Percentiles rank a stretch among this genome's conserved stretches.
These are phyloP conservation scores for Loripinus fragilis DNA, from an alignment of 2,888 invertebrate species.

Conservation along the genomic window DNA sequence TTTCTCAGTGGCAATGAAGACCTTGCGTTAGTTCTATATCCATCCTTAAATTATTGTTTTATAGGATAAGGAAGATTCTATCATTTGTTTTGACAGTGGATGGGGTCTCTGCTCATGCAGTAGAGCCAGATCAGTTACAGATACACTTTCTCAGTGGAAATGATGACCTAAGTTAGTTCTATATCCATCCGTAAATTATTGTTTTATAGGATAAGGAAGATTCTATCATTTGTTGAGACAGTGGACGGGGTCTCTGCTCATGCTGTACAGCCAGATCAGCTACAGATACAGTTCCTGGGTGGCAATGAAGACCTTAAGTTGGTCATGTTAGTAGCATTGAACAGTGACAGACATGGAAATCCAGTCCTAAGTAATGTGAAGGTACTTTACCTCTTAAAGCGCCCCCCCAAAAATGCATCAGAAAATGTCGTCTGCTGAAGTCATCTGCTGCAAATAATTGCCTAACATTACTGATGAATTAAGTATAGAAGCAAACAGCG, in stretches of 20 bases:
- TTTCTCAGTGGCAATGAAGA: conserved; percentile 13
- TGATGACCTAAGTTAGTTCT: conserved; percentile 20
- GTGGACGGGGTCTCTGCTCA: conserved; percentile 26
- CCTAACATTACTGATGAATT: too few species aligned
- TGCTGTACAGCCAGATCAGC: conserved; percentile 9
- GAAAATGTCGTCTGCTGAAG: too few species aligned
- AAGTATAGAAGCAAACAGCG: too few species aligned
- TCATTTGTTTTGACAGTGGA: conserved; percentile 30
- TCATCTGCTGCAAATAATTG: too few species aligned
- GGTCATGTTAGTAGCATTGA: conserved; percentile 39
- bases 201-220: conserved; percentile 24
- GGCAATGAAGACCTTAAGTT: conserved; percentile 13
- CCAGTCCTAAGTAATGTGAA: conserved; percentile 41
- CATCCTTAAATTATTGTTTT: conserved; percentile 40
- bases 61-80: conserved; percentile 29
- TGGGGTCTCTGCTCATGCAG: conserved; percentile 22
- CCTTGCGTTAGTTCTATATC: conserved; percentile 30
- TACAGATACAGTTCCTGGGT: conserved; percentile 23
- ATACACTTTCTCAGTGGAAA: conserved; percentile 22
- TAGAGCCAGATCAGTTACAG: conserved; percentile 17
- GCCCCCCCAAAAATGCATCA: too few species aligned
- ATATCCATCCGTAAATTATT: too few species aligned
- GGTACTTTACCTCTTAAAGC: too few species aligned
- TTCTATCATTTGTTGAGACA: conserved; percentile 34
- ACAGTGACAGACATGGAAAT: conserved; percentile 21